These are phyloP conservation scores for Lepidurus packardi DNA, from an alignment of 1,140 invertebrate species.

Conservation along the genomic window DNA sequence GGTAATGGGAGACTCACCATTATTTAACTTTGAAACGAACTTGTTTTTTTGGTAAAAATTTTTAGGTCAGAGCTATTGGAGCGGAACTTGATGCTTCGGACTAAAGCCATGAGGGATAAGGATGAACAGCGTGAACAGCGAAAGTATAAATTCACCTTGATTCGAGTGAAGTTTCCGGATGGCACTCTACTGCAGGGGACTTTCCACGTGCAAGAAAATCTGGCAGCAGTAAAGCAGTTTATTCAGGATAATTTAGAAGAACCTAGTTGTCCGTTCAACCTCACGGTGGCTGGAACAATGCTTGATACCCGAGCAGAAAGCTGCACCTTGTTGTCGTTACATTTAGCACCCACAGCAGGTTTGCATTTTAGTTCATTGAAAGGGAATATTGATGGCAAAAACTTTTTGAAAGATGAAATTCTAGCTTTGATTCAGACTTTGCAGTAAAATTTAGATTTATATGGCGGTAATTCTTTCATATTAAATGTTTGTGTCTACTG, in stretches of 20 bases:
- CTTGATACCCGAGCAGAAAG: conserved; percentile 60
- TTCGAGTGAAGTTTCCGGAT: conserved; percentile 81
- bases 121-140: conserved; percentile 69
- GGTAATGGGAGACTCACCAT: conserved; percentile 46
- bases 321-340: conserved; percentile 60
- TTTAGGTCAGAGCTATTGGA: conserved; percentile 69
- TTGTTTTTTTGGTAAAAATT: conserved; percentile 32
- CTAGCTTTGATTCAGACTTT: conserved; percentile 58
- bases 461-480: no score
- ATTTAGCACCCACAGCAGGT: conserved; percentile 67
- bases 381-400: conserved; percentile 49
- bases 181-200: conserved; percentile 76
- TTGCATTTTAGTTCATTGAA: conserved; percentile 57
- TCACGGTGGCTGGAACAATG: conserved; percentile 50
- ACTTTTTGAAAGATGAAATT: conserved; percentile 67
- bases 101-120: conserved; percentile 86
- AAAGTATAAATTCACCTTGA: conserved; percentile 76
- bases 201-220: conserved; percentile 70
- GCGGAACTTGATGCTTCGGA: conserved; percentile 70
- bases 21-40: background rate
- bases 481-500: no score
- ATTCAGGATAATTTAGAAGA: conserved; percentile 63
- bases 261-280: conserved; percentile 57
- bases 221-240: conserved; percentile 62
- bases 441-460: background rate